Conservation (phyloP, 2,888 invertebrate genomes). For the Megalurothrips usitatus region DNA sequence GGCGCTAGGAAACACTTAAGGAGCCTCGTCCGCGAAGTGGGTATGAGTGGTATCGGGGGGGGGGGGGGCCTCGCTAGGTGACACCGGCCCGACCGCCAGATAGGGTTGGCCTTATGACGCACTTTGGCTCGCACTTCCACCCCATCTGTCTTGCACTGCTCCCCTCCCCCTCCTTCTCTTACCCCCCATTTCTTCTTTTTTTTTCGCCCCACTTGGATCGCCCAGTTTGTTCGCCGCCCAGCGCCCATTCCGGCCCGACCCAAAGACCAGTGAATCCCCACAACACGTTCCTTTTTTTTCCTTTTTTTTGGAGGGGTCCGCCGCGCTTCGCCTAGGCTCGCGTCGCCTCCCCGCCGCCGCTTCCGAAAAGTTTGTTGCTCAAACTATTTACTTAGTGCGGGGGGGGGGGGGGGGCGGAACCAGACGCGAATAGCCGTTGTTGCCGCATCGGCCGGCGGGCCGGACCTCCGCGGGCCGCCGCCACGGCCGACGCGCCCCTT, state of each 20-base stretch:
- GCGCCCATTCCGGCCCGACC: neutral
- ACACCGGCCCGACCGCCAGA: neutral
- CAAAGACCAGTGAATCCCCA: neutral
- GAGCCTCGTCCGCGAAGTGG: too few species aligned
- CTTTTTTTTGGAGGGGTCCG: neutral
- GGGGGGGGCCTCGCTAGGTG: too few species aligned
- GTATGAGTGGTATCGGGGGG: too few species aligned
- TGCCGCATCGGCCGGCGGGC: neutral
- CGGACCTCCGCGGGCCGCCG: too few species aligned
- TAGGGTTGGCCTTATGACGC: neutral
- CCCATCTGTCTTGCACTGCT: neutral
- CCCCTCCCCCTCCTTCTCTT: neutral
- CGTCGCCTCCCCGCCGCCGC: neutral
- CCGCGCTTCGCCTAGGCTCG: too few species aligned
- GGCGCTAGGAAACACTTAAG: too few species aligned
- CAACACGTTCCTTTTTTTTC: neutral
- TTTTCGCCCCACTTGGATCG: neutral
- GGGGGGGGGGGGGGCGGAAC: neutral
- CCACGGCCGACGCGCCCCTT: neutral
- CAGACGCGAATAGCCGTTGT: neutral
- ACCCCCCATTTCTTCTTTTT: neutral
- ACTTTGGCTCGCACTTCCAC: neutral
- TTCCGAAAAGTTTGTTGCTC: neutral
- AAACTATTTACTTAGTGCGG: constrained; percentile 6
- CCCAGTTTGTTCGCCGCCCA: neutral